phyloP scores from a whole-genome alignment of 2,797 vertebrate species.

The Scyliorhinus canicula region DNA sequence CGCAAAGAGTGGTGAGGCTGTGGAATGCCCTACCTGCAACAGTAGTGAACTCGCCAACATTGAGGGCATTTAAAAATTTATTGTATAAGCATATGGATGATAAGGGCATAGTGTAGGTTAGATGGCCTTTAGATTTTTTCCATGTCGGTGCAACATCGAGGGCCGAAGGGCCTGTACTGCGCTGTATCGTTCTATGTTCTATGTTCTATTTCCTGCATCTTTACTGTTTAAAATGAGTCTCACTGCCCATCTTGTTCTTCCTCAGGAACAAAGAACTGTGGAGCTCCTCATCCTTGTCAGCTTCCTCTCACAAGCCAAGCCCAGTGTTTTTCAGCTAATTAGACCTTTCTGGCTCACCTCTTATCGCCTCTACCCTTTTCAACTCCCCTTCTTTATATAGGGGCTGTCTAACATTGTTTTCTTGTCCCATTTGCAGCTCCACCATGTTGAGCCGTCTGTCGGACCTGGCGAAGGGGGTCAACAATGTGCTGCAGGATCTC shows the following conservation, averaged over 20 bases:
- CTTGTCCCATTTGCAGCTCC: conserved; percentile 47
- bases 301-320: background rate
- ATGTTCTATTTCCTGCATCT: background rate
- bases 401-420: background rate
- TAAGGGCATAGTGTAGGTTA: no score
- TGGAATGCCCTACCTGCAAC: no score
- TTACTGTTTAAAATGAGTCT: background rate
- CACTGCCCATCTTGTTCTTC: background rate
- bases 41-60: no score
- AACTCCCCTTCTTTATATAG: background rate
- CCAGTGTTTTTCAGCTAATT: background rate
- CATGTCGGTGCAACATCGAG: no score
- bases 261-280: background rate
- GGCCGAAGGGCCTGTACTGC: no score
- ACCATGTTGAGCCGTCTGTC: conserved; percentile 80
- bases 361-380: background rate
- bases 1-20: no score
- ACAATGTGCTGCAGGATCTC: conserved; percentile 79
- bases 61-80: no score
- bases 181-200: no score
- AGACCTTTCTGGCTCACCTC: background rate
- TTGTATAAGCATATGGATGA: no score
- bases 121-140: no score
- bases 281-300: background rate
- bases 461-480: conserved; percentile 65